Evolutionary conservation across 1,140 invertebrate species (phyloP).

Genomic region (Ceratina calcarata): DNA sequence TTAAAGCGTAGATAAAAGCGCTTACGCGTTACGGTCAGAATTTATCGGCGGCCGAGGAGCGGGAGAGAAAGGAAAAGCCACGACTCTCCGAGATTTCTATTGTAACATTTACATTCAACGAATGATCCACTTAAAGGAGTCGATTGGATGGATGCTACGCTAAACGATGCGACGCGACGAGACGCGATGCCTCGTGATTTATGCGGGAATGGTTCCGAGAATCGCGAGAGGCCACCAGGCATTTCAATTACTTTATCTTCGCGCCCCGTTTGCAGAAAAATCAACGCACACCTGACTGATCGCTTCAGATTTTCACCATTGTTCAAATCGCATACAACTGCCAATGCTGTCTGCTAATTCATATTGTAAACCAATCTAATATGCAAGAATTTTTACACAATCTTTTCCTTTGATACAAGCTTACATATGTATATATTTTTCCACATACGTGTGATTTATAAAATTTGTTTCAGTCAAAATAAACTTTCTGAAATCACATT

Average conservation of each 20-base stretch:
- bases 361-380: too few species aligned
- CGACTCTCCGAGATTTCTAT: conserved; percentile 16
- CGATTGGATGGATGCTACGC: not conserved
- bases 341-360: too few species aligned
- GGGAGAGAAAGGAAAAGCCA: not conserved
- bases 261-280: too few species aligned
- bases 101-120: conserved; percentile 42
- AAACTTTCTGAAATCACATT: too few species aligned
- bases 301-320: too few species aligned
- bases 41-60: conserved; percentile 13
- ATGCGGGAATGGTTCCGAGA: conserved; percentile 19
- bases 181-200: conserved; percentile 16
- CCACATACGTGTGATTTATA: too few species aligned
- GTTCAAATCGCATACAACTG: too few species aligned
- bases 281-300: not conserved
- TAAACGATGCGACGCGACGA: too few species aligned
- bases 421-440: too few species aligned
- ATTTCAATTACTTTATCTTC: conserved; percentile 46
- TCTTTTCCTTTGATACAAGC: too few species aligned
- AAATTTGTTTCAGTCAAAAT: too few species aligned
- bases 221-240: not conserved
- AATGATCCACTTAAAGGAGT: conserved; percentile 44
- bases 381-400: too few species aligned
- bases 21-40: not conserved
- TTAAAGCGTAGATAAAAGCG: conserved; percentile 20